Percentiles rank a stretch among this genome's conserved stretches.
These are phyloP conservation scores for Phytoseiulus persimilis DNA, from an alignment of 2,888 invertebrate species.

Conservation along the genomic window DNA sequence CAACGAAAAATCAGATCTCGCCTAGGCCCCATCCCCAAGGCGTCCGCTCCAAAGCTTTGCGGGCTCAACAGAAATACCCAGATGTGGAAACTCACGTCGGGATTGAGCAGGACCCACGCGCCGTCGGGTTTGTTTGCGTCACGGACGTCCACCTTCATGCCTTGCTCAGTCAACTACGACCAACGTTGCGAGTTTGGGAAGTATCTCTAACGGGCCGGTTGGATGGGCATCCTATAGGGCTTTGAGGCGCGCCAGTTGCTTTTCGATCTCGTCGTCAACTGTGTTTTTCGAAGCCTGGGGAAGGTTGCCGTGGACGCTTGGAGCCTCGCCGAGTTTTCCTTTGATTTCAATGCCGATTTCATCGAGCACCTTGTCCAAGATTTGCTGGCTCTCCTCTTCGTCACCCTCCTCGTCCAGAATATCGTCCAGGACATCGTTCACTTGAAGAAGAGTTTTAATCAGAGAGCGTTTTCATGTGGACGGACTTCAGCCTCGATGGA, in stretches of 20 bases:
- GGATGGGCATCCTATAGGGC: background rate
- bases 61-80: too few relatives aligned
- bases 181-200: background rate
- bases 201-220: background rate
- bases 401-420: constrained; percentile 80
- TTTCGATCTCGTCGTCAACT: constrained; percentile 51
- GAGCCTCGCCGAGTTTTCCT: constrained; percentile 50
- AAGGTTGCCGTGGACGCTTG: constrained; percentile 45
- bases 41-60: too few relatives aligned
- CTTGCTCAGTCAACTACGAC: background rate
- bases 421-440: constrained; percentile 81
- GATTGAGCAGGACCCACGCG: background rate
- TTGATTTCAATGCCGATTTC: constrained; percentile 86
- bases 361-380: constrained; percentile 83
- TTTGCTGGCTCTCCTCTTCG: constrained; percentile 75
- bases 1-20: background rate
- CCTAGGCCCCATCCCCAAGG: background rate
- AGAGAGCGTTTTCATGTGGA: background rate
- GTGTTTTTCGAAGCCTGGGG: constrained; percentile 35
- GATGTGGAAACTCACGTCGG: too few relatives aligned
- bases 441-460: constrained; percentile 53
- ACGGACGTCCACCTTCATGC: background rate
- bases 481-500: background rate
- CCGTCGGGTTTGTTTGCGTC: background rate
- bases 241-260: constrained; percentile 50